Evolutionary conservation across 2,888 invertebrate species (phyloP).

Genomic region (Ariolimax columbianus): DNA sequence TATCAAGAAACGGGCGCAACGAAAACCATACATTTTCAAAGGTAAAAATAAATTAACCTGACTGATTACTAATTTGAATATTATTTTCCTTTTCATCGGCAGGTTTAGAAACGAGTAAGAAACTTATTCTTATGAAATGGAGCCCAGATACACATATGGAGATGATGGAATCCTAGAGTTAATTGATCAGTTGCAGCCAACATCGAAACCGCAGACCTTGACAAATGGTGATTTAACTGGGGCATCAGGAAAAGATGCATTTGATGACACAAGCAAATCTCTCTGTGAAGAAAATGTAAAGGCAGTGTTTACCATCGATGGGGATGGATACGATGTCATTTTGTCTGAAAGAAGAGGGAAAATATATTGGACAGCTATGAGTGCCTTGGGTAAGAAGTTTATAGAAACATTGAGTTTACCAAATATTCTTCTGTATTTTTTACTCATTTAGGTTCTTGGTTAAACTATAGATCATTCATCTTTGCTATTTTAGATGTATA

Average conservation of each 20-base stretch:
- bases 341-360: slow-evolving; percentile 61
- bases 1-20: too few relatives aligned
- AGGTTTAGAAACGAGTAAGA: not conserved
- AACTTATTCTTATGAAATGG: not conserved
- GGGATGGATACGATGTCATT: slow-evolving; percentile 69
- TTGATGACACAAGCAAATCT: not conserved
- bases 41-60: too few relatives aligned
- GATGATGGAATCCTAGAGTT: slow-evolving; percentile 28
- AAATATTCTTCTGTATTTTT: too few relatives aligned
- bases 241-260: not conserved
- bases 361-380: slow-evolving; percentile 64
- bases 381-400: slow-evolving; percentile 54
- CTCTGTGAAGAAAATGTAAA: slow-evolving; percentile 12
- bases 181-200: slow-evolving; percentile 9
- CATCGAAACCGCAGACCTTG: not conserved
- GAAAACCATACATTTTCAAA: too few relatives aligned
- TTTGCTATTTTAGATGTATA: too few relatives aligned
- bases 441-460: too few relatives aligned
- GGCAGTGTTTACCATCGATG: slow-evolving; percentile 66
- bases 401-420: too few relatives aligned
- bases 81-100: not conserved
- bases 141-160: not conserved
- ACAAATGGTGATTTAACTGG: not conserved
- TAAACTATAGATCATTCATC: too few relatives aligned
- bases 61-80: not conserved